A percentile compares a stretch with the other conserved stretches of the same genome.
These are phyloP conservation scores for pig (Sus scrofa) DNA, from an alignment of 2,113 vertebrate genomes.

Conservation along the genomic window T2T-Sscrofa CM000813.6:73397001-73397500, in stretches of 20 bases:
- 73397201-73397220: constrained; percentile 37
- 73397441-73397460: not conserved
- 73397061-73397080: not conserved
- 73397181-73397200: not conserved
- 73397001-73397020: not conserved
- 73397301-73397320: constrained; percentile 1
- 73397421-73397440: constrained; percentile 39
- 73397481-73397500: constrained; percentile 73
- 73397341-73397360: not conserved
- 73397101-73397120: not conserved
- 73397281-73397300: not conserved
- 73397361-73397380: constrained; percentile 50
- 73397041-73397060: not conserved
- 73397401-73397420: constrained; percentile 59
- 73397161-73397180: not conserved
- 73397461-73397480: constrained; percentile 68
- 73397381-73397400: constrained; percentile 54
- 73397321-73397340: not conserved
- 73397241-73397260: constrained; percentile 55
- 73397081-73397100: not conserved
- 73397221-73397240: constrained; percentile 7
- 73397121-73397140: constrained; percentile 64
- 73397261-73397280: constrained; percentile 62
- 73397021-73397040: not conserved
- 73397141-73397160: constrained; percentile 56